Conservation (phyloP, 2,113 vertebrate species). For the Nycticryphes semicollaris region DNA sequence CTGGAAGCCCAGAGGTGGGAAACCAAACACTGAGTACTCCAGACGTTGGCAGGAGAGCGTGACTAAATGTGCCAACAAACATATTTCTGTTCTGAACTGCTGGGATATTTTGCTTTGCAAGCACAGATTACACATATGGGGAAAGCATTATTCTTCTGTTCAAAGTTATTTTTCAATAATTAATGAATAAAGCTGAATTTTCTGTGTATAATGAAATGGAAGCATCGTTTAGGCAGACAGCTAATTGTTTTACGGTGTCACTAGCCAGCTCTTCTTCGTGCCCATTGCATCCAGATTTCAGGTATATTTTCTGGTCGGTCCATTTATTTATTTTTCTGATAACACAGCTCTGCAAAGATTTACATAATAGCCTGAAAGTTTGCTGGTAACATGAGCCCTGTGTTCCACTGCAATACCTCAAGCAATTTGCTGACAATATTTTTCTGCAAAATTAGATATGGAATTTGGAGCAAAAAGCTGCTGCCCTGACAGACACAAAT, state of each 20-base stretch:
- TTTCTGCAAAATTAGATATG: conserved; percentile 50
- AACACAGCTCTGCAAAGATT: conserved; percentile 51
- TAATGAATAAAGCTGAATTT: background rate
- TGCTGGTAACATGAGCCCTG: conserved; percentile 42
- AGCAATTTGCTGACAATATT: conserved; percentile 62
- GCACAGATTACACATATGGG: background rate
- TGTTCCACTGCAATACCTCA: conserved; percentile 49
- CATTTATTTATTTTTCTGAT: conserved; percentile 15
- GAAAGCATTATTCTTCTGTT: background rate
- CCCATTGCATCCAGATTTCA: background rate
- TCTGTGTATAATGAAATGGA: background rate
- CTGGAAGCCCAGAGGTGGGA: background rate
- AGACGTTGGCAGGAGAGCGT: background rate
- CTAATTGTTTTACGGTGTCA: background rate
- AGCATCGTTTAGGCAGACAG: background rate
- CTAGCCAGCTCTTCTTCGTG: background rate
- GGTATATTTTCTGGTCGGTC: background rate
- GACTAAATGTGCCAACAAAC: background rate
- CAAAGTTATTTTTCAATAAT: conserved; percentile 22
- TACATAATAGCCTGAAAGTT: conserved; percentile 54
- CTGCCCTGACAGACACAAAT: conserved; percentile 40
- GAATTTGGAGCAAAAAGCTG: conserved; percentile 55
- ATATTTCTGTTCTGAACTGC: background rate
- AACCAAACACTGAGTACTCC: background rate
- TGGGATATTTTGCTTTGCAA: conserved; percentile 12